Base-by-base conservation (phyloP, 2,113 vertebrate species). In the Tor tambroides region DNA sequence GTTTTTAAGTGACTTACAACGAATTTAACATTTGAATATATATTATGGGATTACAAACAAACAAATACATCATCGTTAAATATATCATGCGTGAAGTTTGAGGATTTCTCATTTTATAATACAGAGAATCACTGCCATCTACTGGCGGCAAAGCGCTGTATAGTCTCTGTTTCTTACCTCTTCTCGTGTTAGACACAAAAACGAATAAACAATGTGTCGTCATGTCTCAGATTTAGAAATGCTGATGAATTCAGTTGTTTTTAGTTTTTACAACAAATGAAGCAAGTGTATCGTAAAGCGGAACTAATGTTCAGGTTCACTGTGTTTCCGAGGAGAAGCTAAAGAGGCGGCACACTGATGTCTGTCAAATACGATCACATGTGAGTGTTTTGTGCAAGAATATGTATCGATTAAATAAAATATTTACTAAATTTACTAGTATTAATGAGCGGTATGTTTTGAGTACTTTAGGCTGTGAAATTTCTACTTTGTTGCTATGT, bases 71-170 rank as follows among this genome's bases (percentile, higher is more conserved):
- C 56, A 8, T 21, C 3, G 54, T 72, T 38, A 32, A 38, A 72
- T 11, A 38, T 72, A 30, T 17, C 17, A 32, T 3, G 17, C 67
- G 30, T 35, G 67, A 14, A 32, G 15, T 32, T 6, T 19, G 7
- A 32, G 7, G 2, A 19, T 4, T 35, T 79, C 17, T 38, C 3
- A 79, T 54, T 51, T 78, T 28, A 5, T n/a, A 61, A 61, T 51
- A 71, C 11, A 59, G 69, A 26, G 12, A 84, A 59, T 59, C 49
- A 75, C 67, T 74, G 83, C 14, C 83, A 84, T 59, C 65, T 59
- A 59, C 8, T 41, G 83, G 69, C 30, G 1, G 17, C 4, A 35
- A 69, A 67, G 43, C 4, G 14, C 23, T 26, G 6, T 15, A 6
- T 23, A 15, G 41, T 76, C 5, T n/a, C 23, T 28, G n/a, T 46